Evolutionary conservation across 2,888 invertebrate genomes (phyloP), one percentile per base, ranked within the genome.

Genomic region (Ethmia dodecea): DNA sequence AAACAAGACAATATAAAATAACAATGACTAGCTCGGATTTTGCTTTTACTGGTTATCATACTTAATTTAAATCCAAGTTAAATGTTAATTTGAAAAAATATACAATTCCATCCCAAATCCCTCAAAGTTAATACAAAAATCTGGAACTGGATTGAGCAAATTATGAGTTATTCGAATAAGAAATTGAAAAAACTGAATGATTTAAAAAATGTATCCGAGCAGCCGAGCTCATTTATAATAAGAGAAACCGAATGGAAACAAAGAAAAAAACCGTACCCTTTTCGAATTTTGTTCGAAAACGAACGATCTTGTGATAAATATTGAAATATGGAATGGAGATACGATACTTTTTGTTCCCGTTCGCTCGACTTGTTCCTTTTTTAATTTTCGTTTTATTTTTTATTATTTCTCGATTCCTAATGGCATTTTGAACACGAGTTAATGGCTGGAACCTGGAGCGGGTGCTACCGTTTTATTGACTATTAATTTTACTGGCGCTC

Each of bases 281-380:
- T 76, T 74, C 62, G 71, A 69, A 71, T 80, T 81, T 80, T 70
- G 76, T 77, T 77, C 76, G 73, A 72, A 84, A 81, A 83, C 69
- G 75, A 70, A 73, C 70, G 81, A 80, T 84, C 73, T 60, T 51
- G 75, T 71, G 83, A 83, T 84, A 84, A 84, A 83, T 83, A 78
- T 81, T 84, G 79, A 81, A 83, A 79, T 84, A 81, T 81, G 77
- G 78, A 75, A 74, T 73, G 73, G 72, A 74, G 77, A 78, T 75
- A 59, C 66, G 68, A 70, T 74, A 60, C 59, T 76, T 75, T 28
- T 69, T 73, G 55, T 68, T 70, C 60, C 46, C 57, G 46, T 59
- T 56, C 42, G 40, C 10, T 35, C 28, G 29, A 5, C 18, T 27
- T 32, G 10, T 22, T 28, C 32, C 37, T 43, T 34, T 40, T 37